Evolutionary conservation across 2,113 vertebrate genomes (phyloP), one percentile per base, ranked within the genome.

Genomic region (Caretta caretta): DNA sequence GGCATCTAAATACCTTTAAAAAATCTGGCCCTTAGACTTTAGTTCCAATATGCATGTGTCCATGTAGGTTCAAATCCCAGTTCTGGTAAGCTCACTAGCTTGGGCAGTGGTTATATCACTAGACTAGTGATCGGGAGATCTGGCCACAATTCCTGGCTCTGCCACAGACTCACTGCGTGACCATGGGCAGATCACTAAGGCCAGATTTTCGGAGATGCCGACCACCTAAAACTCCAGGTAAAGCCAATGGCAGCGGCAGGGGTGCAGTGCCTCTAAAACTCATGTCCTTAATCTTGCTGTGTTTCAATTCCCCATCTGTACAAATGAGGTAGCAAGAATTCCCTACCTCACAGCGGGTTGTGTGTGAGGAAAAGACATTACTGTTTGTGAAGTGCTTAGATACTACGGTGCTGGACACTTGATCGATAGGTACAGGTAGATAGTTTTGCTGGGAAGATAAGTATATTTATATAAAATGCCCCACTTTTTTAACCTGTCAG

Each of bases 1-100:
- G 84, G 75, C 56, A 10, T 3, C 87, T 6, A 10, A 54, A 31
- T 0, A 2, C 8, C 24, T 49, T 62, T 13, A 46, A 9, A 11
- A 1, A 83, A 1, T 24, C 62, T 7, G 20, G 35, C 86, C 53
- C 11, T 25, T 25, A 38, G 49, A 49, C 14, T 0, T 0, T 22
- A 12, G 82, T 1, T 0, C 80, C 13, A 20, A 10, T 0, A 1
- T 3, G 17, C n/a, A 46, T 46, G 5, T 0, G 0, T 25, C 11
- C 3, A 3, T 6, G 42, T 46, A 46, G 75, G 42, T 38, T 48
- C 12, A 46, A 11, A 46, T 49, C 35, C 42, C 90, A 4, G 35
- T 17, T 7, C 4, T 8, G 83, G 4, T 2, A 42, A 50, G 31
- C 81, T 92, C 75, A 76, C 17, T 35, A 56, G 79, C 7, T 35